A percentile compares a stretch with the other conserved stretches of the same genome.
Conservation (phyloP, 2,797 vertebrate species). For the Parauchenoglanis punctatus region DNA sequence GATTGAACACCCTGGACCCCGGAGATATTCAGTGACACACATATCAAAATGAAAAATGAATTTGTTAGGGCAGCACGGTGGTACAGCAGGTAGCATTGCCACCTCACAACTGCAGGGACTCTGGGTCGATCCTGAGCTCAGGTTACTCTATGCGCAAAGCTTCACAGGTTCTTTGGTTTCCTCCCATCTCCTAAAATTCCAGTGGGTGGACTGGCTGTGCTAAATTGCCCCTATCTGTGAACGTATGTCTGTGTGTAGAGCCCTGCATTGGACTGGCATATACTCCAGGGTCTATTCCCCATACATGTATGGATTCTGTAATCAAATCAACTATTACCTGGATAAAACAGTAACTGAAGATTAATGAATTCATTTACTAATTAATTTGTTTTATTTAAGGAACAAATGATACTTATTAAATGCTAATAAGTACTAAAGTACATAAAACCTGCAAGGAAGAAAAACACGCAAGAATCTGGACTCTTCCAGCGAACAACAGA, state of each 20-base stretch:
- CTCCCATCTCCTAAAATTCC: neutral
- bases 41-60: constrained; percentile 41
- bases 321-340: neutral
- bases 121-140: neutral
- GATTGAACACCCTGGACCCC: constrained; percentile 1
- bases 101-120: neutral
- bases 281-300: neutral
- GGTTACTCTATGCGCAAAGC: neutral
- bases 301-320: neutral
- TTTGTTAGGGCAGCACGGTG: neutral
- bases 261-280: neutral
- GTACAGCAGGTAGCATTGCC: constrained; percentile 15
- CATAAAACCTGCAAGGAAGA: neutral
- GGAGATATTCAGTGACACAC: constrained; percentile 12
- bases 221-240: neutral
- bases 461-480: neutral
- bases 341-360: neutral
- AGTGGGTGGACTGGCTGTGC: neutral
- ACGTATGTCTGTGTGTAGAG: neutral
- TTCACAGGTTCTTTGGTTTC: neutral
- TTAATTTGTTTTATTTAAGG: neutral
- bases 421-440: neutral
- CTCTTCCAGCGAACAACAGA: neutral
- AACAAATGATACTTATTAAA: neutral
- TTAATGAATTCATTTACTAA: neutral